A percentile compares a stretch with the other conserved stretches of the same genome.
Conservation (phyloP, 92 coral and sea anemone genomes). For the Micromussa lordhowensis region DNA sequence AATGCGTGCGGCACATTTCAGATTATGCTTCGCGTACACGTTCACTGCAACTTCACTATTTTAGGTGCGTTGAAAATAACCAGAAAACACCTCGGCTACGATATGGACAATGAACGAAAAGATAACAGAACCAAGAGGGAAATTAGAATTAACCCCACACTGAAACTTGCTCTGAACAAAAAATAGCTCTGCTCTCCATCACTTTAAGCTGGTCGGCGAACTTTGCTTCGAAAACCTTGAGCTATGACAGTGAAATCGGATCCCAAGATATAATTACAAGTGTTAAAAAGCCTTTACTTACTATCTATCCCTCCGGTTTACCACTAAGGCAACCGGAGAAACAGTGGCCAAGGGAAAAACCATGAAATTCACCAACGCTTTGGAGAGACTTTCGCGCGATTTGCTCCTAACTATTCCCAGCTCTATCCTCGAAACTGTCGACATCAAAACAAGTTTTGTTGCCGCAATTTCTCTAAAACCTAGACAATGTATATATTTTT, state of each 20-base stretch:
- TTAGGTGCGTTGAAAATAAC: background rate
- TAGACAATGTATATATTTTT: conserved; percentile 60
- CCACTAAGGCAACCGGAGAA: conserved; percentile 11
- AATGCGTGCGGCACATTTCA: background rate
- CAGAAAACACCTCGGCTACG: background rate
- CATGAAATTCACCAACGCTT: background rate
- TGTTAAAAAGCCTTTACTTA: conserved; percentile 63
- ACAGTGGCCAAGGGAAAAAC: background rate
- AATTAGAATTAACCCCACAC: background rate
- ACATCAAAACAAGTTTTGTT: conserved; percentile 8
- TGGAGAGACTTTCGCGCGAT: background rate
- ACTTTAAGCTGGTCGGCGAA: conserved; percentile 13
- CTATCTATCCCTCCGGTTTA: conserved; percentile 30
- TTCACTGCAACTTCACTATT: background rate
- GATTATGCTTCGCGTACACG: background rate
- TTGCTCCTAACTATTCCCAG: background rate
- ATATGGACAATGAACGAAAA: conserved; percentile 53
- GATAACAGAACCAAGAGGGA: background rate
- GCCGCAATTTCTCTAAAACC: conserved; percentile 35
- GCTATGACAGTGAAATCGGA: conserved; percentile 61
- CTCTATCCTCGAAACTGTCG: background rate
- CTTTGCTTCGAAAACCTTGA: conserved; percentile 19
- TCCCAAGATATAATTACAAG: conserved; percentile 65
- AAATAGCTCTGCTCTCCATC: conserved; percentile 20
- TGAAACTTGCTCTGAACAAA: background rate